Base-by-base conservation (phyloP, 2,888 invertebrate genomes). In the Caenorhabditis drosophilae region DNA sequence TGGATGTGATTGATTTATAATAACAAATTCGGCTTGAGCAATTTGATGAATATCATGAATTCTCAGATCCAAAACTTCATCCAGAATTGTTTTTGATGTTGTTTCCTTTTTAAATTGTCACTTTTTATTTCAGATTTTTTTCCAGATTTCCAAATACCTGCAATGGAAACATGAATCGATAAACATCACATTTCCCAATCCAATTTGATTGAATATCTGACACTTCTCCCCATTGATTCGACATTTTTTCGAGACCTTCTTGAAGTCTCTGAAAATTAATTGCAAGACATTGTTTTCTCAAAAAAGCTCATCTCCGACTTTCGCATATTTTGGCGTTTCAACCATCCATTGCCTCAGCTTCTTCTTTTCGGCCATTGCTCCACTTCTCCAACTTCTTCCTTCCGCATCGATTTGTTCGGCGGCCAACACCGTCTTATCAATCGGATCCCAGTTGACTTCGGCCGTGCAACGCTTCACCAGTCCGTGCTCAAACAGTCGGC, bases 401-500 rank as follows among this genome's bases (percentile, higher is more conserved):
- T 70, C 67, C 7, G 35, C 47, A 86, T 95, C 94, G 3, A 98
- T 94, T 87, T 98, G 98, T 84, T 98, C 98, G 85, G 96, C 92
- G 4, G 97, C 98, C 69, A 99, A 85, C 1, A 98, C 98, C 2
- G 98, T 99, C 85, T 91, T 86, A 86, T 99, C 98, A 0, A 97
- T 88, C 1, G 98, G 98, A 87, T 99, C 98, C 98, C 98, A 99
- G 86, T 96, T 96, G 16, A 76, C 76, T 41, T 79, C 77, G 16
- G 92, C 90, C 89, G 91, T 56, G 9, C 67, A 67, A 23, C 79
- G 55, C 85, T 95, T 95, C 1, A 90, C 90, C 47, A 98, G 87
- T 3, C 91, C 92, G 48, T 89, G 88, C 78, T 93, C 89, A 85
- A 88, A 91, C 76, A 99, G 86, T 86, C 92, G 90, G 15, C 96